phyloP scores from a whole-genome alignment of 2,888 invertebrate genomes.

The Andrena fulva region DNA sequence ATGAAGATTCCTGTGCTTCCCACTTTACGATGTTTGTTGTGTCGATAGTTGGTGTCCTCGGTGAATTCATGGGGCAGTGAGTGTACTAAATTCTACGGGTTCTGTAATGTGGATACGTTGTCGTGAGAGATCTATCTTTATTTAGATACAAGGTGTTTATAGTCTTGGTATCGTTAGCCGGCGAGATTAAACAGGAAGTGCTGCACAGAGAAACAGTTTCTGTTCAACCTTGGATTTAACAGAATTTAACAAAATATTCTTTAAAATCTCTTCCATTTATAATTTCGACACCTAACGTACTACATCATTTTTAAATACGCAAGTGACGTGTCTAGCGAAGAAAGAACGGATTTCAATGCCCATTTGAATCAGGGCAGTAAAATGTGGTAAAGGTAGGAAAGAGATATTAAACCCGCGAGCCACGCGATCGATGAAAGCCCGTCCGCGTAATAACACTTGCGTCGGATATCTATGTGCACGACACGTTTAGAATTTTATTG shows the following conservation, averaged over 20 bases:
- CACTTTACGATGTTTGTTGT: conserved; percentile 9
- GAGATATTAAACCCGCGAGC: conserved; percentile 6
- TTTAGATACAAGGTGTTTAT: background rate
- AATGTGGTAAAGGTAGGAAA: conserved; percentile 6
- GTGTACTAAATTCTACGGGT: background rate
- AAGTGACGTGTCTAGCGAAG: no score
- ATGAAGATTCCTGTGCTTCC: background rate
- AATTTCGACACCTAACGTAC: no score
- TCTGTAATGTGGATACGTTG: background rate
- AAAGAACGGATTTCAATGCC: no score
- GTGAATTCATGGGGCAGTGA: conserved; percentile 12
- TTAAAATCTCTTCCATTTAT: no score
- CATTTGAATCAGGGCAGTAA: background rate
- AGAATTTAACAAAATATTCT: no score
- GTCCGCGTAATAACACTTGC: background rate
- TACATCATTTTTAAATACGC: no score
- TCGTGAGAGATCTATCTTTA: conserved; percentile 7
- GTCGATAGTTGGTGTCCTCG: conserved; percentile 9
- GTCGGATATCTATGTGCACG: background rate
- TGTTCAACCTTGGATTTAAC: no score
- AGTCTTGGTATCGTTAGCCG: background rate
- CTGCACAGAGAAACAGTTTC: no score
- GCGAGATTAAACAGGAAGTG: background rate
- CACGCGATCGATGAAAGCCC: background rate
- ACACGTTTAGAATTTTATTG: conserved; percentile 24